Conservation (phyloP, 2,797 vertebrate genomes). For the Syngnathus acus region DNA sequence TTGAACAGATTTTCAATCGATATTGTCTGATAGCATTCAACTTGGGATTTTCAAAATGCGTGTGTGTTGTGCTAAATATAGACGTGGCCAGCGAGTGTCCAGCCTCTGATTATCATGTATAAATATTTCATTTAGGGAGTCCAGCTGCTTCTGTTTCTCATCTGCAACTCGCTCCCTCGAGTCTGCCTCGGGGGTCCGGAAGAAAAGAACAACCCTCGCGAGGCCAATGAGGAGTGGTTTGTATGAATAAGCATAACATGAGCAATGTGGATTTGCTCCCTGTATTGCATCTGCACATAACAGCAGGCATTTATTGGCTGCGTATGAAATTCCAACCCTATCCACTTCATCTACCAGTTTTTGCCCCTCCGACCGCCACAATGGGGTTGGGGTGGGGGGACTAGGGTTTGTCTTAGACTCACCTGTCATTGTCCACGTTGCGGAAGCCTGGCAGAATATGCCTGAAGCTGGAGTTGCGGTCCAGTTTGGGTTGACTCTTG, state of each 20-base stretch:
- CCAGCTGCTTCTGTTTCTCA: conserved; percentile 59
- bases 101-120: conserved; percentile 42
- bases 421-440: conserved; percentile 93
- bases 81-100: conserved; percentile 21
- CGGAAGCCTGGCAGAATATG: conserved; percentile 95
- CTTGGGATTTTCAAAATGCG: neutral
- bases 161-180: conserved; percentile 41
- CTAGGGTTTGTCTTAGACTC: conserved; percentile 27
- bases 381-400: neutral
- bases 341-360: neutral
- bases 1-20: too few species aligned
- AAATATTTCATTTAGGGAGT: conserved; percentile 53
- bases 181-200: conserved; percentile 23
- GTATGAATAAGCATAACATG: neutral
- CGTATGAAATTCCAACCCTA: too few species aligned
- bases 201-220: neutral
- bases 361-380: neutral
- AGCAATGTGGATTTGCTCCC: neutral
- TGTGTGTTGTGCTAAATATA: conserved; percentile 16
- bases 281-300: neutral
- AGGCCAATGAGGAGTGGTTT: neutral
- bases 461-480: conserved; percentile 97
- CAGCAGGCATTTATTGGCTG: neutral
- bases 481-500: conserved; percentile 97
- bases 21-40: too few species aligned